phyloP scores from a whole-genome alignment of 2,113 vertebrate genomes.

The Prunella fulvescens region DNA sequence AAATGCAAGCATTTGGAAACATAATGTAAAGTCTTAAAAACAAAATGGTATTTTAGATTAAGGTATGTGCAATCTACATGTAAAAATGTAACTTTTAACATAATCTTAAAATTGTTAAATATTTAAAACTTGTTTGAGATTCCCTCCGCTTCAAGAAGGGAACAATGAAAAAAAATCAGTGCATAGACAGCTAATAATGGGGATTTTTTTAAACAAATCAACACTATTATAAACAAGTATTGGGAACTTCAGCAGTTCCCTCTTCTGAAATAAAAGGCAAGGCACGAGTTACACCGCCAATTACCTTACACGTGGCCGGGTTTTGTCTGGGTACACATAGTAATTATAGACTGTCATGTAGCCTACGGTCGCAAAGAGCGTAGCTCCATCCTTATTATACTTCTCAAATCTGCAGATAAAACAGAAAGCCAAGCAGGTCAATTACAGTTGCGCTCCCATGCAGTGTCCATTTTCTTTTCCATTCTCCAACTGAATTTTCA shows the following conservation, averaged over 20 bases:
- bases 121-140: conserved; percentile 53
- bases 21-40: not conserved
- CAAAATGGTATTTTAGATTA: not conserved
- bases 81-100: not conserved
- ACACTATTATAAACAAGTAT: conserved; percentile 79
- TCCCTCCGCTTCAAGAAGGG: conserved; percentile 36
- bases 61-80: not conserved
- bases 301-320: conserved; percentile 99
- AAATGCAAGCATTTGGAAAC: not conserved
- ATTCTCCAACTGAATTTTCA: conserved; percentile 85
- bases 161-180: conserved; percentile 74
- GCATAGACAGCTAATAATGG: conserved; percentile 65
- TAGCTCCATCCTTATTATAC: conserved; percentile 99
- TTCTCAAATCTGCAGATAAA: conserved; percentile 99
- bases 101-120: conserved; percentile 36
- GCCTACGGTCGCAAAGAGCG: conserved; percentile 98
- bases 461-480: conserved; percentile 91
- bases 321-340: conserved; percentile 99
- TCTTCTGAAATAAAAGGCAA: conserved; percentile 85
- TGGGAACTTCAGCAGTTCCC: conserved; percentile 81
- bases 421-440: conserved; percentile 99
- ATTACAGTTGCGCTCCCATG: conserved; percentile 97
- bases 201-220: conserved; percentile 75
- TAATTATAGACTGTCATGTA: conserved; percentile 99
- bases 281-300: conserved; percentile 94